Conservation (phyloP, 2,797 vertebrate species). For the Sandelia bainsii region DNA sequence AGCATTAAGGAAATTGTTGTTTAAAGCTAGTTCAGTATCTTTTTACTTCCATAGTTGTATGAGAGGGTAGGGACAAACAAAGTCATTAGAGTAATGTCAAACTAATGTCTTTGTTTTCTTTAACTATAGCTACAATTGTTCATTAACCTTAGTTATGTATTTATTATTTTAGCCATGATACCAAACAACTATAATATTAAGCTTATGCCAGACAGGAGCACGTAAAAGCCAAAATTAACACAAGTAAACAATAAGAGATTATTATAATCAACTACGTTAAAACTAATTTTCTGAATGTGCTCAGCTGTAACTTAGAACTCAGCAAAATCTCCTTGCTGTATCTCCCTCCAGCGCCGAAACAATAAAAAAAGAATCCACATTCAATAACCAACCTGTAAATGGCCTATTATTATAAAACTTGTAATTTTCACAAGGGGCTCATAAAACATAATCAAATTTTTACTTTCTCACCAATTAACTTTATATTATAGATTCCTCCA, state of each 20-base stretch:
- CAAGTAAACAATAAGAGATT: conserved; percentile 18
- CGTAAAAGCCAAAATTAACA: not conserved
- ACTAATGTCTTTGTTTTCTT: too few relatives aligned
- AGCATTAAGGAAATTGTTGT: too few relatives aligned
- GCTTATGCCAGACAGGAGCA: too few relatives aligned
- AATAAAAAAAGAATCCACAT: conserved; percentile 78
- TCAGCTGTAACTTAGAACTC: conserved; percentile 52
- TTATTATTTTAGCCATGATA: too few relatives aligned
- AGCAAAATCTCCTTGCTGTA: conserved; percentile 38
- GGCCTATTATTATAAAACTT: conserved; percentile 82
- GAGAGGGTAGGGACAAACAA: too few relatives aligned
- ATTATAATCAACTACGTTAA: conserved; percentile 42
- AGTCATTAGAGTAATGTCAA: too few relatives aligned
- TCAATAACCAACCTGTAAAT: conserved; percentile 82
- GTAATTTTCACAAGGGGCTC: conserved; percentile 80
- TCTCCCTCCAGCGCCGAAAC: conserved; percentile 79
- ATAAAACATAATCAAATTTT: conserved; percentile 82
- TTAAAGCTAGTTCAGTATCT: too few relatives aligned
- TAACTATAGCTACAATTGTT: too few relatives aligned
- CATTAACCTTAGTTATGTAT: too few relatives aligned
- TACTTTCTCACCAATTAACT: conserved; percentile 80
- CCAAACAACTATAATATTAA: too few relatives aligned
- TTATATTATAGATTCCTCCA: conserved; percentile 75
- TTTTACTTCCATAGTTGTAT: too few relatives aligned
- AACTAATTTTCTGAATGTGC: conserved; percentile 40